A percentile compares a stretch with the other conserved stretches of the same genome.
Evolutionary conservation across 2,113 vertebrate genomes (phyloP).

Genomic region (Atrichornis clamosus): DNA sequence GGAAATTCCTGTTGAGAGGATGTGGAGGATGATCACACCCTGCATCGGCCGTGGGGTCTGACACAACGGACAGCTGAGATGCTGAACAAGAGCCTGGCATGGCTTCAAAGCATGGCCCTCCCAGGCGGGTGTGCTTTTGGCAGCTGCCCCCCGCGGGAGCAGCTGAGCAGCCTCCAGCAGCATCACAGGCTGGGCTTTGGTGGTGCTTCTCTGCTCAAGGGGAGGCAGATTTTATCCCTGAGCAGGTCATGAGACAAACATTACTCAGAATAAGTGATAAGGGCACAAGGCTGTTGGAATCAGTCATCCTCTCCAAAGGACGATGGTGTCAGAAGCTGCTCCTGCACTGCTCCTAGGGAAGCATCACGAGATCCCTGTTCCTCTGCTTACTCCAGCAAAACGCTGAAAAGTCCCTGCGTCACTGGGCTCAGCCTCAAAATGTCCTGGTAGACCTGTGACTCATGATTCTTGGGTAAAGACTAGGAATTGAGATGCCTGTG

Average conservation of each 20-base stretch:
- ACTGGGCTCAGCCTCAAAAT: background rate
- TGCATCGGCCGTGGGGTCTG: background rate
- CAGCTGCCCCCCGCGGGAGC: background rate
- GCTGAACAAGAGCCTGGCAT: background rate
- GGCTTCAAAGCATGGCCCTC: background rate
- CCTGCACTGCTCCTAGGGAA: background rate
- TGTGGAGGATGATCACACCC: background rate
- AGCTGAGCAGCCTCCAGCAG: background rate
- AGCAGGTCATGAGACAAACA: background rate
- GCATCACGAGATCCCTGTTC: background rate
- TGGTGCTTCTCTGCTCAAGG: background rate
- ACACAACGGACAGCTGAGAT: background rate
- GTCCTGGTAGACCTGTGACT: background rate
- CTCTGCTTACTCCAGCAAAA: background rate
- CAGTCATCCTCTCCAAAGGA: background rate
- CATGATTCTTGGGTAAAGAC: background rate
- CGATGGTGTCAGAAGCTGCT: background rate
- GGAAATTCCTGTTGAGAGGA: background rate
- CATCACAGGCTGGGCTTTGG: background rate
- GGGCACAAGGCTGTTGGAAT: background rate
- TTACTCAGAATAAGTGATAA: background rate
- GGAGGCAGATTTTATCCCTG: background rate
- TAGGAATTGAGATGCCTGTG: background rate
- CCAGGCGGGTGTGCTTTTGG: background rate
- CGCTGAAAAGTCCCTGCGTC: accelerated